Conservation (phyloP, 2,797 vertebrate genomes). For the Aselliscus stoliczkanus region DNA sequence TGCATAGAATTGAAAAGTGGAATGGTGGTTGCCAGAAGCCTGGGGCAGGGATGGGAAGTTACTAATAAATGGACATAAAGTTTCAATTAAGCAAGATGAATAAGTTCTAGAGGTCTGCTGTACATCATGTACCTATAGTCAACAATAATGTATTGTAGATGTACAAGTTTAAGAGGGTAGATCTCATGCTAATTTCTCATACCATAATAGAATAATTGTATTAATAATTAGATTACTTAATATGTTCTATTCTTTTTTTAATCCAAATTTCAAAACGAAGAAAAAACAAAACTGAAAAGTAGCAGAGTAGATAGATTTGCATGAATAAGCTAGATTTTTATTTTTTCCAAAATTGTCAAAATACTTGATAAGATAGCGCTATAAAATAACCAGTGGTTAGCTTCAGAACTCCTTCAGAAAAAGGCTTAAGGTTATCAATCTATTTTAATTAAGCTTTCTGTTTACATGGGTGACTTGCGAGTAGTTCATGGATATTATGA, state of each 20-base stretch:
- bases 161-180: neutral
- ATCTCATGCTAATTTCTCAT: neutral
- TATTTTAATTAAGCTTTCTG: neutral
- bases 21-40: too few species aligned
- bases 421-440: neutral
- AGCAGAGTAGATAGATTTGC: neutral
- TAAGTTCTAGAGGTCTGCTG: neutral
- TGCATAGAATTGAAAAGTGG: neutral
- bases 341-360: neutral
- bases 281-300: neutral
- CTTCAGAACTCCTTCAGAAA: neutral
- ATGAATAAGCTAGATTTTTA: neutral
- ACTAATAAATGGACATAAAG: neutral
- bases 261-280: neutral
- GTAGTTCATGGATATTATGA: neutral
- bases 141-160: neutral
- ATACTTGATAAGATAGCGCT: neutral
- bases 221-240: neutral
- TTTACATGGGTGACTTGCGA: neutral
- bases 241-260: neutral
- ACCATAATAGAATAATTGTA: neutral
- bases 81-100: neutral
- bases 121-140: too few species aligned
- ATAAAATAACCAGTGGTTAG: neutral
- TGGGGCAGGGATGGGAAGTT: neutral